These are phyloP conservation scores for Zapus hudsonius DNA, from an alignment of 2,113 vertebrate species.

Conservation along the genomic window DNA sequence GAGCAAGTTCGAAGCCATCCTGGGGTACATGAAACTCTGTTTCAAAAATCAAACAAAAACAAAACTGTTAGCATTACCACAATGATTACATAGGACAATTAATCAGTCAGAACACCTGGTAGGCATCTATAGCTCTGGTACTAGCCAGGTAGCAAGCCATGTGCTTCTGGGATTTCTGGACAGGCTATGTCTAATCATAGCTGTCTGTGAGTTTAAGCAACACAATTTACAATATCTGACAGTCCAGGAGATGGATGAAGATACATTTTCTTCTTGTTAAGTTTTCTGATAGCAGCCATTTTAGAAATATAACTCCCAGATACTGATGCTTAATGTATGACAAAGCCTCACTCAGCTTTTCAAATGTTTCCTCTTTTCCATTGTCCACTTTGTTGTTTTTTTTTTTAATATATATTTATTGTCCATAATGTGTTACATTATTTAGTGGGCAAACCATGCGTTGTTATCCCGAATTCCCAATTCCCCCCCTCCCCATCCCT, in stretches of 20 bases:
- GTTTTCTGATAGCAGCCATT: conserved; percentile 45
- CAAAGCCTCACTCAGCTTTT: conserved; percentile 79
- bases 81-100: background rate
- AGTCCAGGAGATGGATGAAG: conserved; percentile 56
- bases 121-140: background rate
- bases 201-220: conserved; percentile 60
- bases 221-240: background rate
- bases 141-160: background rate
- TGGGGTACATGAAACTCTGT: no score
- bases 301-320: conserved; percentile 76
- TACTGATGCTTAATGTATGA: conserved; percentile 80
- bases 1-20: no score
- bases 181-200: background rate
- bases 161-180: background rate
- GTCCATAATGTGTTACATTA: no score
- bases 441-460: no score
- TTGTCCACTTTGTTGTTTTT: conserved; percentile 81
- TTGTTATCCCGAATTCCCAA: no score
- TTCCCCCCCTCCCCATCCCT: no score
- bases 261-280: background rate
- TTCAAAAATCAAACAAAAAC: no score
- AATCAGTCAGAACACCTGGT: background rate
- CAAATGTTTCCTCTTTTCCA: conserved; percentile 81
- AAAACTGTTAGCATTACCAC: no score
- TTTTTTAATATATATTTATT: no score